Base-by-base conservation (phyloP, 1,140 invertebrate species). In the Drosophila gunungcola region DNA sequence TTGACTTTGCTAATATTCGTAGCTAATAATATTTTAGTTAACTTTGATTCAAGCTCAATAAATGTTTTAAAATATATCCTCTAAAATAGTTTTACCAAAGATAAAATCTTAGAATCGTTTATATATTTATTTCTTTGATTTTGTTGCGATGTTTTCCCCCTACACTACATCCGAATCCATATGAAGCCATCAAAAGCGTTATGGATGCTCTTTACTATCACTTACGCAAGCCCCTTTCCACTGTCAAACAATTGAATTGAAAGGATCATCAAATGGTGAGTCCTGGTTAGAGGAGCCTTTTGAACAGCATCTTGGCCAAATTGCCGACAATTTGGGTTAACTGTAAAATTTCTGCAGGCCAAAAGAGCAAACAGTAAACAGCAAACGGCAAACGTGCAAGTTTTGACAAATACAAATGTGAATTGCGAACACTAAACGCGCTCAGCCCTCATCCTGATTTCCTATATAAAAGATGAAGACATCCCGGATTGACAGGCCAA, bases 281-380 rank as follows among this genome's bases (percentile, higher is more conserved):
- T 45, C 56, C 48, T 58, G 74, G 49, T 29, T 68, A 43, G 53
- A 46, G 55, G 45, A 43, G 45, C 41, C 60, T 46, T 57, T 43
- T 39, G 49, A 55, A 51, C 61, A 60, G 73, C 83, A 82, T 79
- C 79, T 89, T 88, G 84, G 76, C 84, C 80, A 89, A 84, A 89
- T 84, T 70, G 84, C 80, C 84, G 84, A 89, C 84, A 80, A 89
- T 89, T 89, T 89, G 80, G 84, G 84, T 89, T 89, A 84, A 85
- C 80, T 89, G 79, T 83, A 86, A 86, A 86, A 69, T 89, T 86
- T 64, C 51, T 70, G 67, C 67, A 70, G 51, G 67, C 68, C 65
- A 36, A 51, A 21, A 57, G 51, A 70, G 52, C 52, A 36, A 76
- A 48, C 54, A 72, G 63, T 56, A 80, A 80, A 79, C 62, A 78